Base-by-base conservation (phyloP, 1,140 invertebrate species). In the Wasmannia auropunctata region DNA sequence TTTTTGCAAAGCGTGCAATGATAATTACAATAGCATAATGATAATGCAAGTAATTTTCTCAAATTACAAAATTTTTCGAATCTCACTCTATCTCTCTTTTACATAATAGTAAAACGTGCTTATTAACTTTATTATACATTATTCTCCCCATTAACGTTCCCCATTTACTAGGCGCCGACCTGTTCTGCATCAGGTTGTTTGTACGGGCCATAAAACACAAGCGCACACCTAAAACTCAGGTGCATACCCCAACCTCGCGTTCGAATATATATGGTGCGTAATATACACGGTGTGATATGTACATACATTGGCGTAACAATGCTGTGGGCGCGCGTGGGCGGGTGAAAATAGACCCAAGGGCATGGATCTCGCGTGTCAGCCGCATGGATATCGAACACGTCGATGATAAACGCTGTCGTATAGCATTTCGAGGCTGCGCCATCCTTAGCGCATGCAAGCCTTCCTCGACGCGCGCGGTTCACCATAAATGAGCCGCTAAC, bases 361-460 rank as follows among this genome's bases (percentile, higher is more conserved):
- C 67, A 81, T 58, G 67, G 51, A 56, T 70, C 65, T 81, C 65
- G 65, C 79, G 67, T 81, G 65, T 58, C 65, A 51, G 37, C 49
- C 34, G 6, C 34, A 43, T 31, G 25, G 79, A 60, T 83, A 58
- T 14, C 65, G 25, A 83, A 43, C 79, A 69, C n/a, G 6, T 46
- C 65, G 79, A 83, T 83, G 79, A 81, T 81, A 81, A 83, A 72
- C 79, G 67, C 22, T 83, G 46, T 83, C 79, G 37, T n/a, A 4
- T 58, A 58, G 7, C 25, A 22, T 72, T 72, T 72, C 79, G 22
- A 11, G 46, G 22, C 22, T 40, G 37, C 51, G n/a, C 51, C 25
- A n/a, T 40, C 54, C 22, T 83, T 83, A 67, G n/a, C 37, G 62
- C 31, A 22, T 65, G 22, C 34, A 10, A 34, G 22, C 63, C 31